These are phyloP conservation scores for Sapayoa aenigma DNA, from an alignment of 2,113 vertebrate genomes.

Conservation along the genomic window DNA sequence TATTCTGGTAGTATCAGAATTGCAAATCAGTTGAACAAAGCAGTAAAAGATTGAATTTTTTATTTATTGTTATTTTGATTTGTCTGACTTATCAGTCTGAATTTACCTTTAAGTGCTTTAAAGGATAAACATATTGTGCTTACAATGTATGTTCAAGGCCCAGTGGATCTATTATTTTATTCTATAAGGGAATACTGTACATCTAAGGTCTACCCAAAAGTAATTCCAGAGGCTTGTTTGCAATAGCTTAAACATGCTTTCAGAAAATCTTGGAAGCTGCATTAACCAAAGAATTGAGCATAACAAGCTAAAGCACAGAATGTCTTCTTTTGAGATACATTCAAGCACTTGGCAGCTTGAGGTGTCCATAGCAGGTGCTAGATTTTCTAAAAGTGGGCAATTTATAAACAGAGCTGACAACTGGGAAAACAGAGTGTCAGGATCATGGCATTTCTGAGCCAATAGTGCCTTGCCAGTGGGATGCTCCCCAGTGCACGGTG, in stretches of 20 bases:
- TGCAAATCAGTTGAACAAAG: not conserved
- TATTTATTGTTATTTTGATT: not conserved
- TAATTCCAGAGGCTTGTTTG: not conserved
- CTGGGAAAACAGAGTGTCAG: slow-evolving; percentile 75
- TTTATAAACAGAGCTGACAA: slow-evolving; percentile 81
- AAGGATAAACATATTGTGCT: not conserved
- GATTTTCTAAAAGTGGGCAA: slow-evolving; percentile 79
- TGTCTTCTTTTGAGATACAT: slow-evolving; percentile 1
- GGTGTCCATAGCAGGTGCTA: slow-evolving; percentile 76
- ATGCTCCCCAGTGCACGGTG: not conserved
- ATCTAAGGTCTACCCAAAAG: not conserved
- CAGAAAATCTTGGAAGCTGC: slow-evolving; percentile 31
- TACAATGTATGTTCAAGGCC: not conserved
- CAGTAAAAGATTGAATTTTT: not conserved
- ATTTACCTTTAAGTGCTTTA: not conserved
- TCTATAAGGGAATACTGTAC: not conserved
- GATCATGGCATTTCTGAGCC: slow-evolving; percentile 62
- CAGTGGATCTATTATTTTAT: not conserved
- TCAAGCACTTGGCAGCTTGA: slow-evolving; percentile 70
- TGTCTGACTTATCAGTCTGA: not conserved
- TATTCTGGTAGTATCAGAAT: not conserved
- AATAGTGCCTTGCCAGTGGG: slow-evolving; percentile 40
- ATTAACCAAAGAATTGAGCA: slow-evolving; percentile 10
- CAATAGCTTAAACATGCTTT: not conserved
- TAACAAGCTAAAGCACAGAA: not conserved